Evolutionary conservation across 2,113 vertebrate species (phyloP), one percentile per base, ranked within the genome.

Genomic region (Aldabrachelys gigantea): DNA sequence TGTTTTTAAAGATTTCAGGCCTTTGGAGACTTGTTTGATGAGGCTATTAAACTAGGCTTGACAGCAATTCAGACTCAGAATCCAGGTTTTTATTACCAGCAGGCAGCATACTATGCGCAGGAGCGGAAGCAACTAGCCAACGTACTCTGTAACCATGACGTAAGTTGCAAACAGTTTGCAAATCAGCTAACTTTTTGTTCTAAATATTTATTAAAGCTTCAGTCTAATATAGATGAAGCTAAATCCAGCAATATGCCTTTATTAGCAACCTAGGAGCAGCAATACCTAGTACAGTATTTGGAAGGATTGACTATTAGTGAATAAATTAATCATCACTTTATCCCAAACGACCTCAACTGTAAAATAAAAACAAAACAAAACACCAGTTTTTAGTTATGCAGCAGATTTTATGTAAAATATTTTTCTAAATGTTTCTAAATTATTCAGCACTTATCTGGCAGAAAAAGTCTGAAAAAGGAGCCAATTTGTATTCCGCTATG

Each of bases 11-110:
- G 99, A 97, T 99, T 99, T 97, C 99, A 99, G 97, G 99, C 99
- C 10, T 99, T 99, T 94, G 99, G 99, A 29, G 99, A 99, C 97
- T 98, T 99, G 82, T 99, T 99, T 96, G 99, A 99, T 97, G 99
- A 99, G 98, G 99, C 99, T 0, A 99, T 99, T 91, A 99, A 99
- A 93, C 98, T 99, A 96, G 99, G 99, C 22, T 95, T 99, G 96
- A 99, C 99, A 4, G 99, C 99, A 80, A 99, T 99, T 97, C 99
- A 99, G 94, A 99, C 99, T 12, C 99, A 99, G 98, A 99, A 99
- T 96, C 99, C 99, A 62, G 99, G 99, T 69, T 99, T 99, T 96
- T 99, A 99, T 98, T 99, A 99, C 96, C 99, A 99, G 96, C 99
- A 99, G 96, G 99, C 99, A 88, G 99, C 99, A 1, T 99, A 99